Percentiles rank a stretch among this genome's conserved stretches.
phyloP scores from a whole-genome alignment of 2,113 vertebrate species.

The Gambusia affinis region DNA sequence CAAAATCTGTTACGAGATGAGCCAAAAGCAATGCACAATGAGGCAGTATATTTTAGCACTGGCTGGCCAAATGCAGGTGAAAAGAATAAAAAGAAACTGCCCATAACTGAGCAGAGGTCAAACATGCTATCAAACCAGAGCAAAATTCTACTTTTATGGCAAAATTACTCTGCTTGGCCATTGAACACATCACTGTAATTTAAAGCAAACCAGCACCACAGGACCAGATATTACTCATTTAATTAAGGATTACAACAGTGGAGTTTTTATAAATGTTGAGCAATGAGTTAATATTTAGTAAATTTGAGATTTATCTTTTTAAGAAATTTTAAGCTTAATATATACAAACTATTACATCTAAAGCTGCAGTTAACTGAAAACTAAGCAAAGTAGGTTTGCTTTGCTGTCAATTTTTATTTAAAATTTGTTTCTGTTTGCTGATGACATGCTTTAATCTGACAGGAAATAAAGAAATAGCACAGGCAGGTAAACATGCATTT shows the following conservation, averaged over 20 bases:
- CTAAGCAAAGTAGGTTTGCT: background rate
- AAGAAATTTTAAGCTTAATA: background rate
- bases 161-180: background rate
- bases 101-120: slow-evolving; percentile 23
- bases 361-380: background rate
- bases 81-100: background rate
- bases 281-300: background rate
- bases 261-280: background rate
- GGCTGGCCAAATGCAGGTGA: slow-evolving; percentile 6
- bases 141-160: background rate
- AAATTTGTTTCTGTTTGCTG: background rate
- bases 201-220: background rate
- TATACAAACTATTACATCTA: background rate
- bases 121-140: slow-evolving; percentile 27
- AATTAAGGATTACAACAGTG: no score
- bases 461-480: slow-evolving; percentile 12
- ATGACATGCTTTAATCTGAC: slow-evolving; percentile 25
- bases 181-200: background rate
- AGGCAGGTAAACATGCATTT: slow-evolving; percentile 53
- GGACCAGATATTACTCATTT: background rate
- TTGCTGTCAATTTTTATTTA: no score
- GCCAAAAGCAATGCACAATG: slow-evolving; percentile 48
- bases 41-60: slow-evolving; percentile 14
- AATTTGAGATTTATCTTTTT: background rate
- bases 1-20: background rate